These are phyloP conservation scores for Notodonta dromedarius DNA, from an alignment of 2,888 invertebrate genomes.

Conservation along the genomic window DNA sequence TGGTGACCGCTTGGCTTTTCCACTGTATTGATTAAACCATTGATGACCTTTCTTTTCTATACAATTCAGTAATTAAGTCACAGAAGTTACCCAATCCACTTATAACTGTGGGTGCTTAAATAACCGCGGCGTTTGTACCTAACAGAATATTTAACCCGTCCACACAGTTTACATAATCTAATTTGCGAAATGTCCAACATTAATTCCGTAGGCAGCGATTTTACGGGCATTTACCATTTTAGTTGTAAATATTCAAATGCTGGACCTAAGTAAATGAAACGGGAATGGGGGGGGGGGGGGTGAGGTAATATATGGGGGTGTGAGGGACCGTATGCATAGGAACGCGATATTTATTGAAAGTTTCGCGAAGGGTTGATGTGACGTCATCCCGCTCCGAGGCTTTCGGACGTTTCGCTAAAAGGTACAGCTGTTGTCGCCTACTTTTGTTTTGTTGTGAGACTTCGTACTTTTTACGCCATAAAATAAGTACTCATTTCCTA, in stretches of 20 bases:
- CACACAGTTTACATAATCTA: slow-evolving; percentile 65
- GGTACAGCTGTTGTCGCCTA: slow-evolving; percentile 19
- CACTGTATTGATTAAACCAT: no score
- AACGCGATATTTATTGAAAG: slow-evolving; percentile 45
- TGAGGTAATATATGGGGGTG: slow-evolving; percentile 26
- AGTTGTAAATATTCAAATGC: slow-evolving; percentile 66
- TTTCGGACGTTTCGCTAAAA: slow-evolving; percentile 25
- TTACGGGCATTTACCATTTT: slow-evolving; percentile 55
- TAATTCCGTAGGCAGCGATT: slow-evolving; percentile 60
- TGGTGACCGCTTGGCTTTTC: no score
- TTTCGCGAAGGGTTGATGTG: slow-evolving; percentile 38
- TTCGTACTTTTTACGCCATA: neutral
- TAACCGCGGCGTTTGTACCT: slow-evolving; percentile 17
- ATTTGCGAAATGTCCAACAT: slow-evolving; percentile 64
- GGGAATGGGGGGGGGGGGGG: slow-evolving; percentile 24
- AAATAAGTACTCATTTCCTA: no score
- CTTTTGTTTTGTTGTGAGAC: neutral
- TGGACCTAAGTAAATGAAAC: slow-evolving; percentile 68
- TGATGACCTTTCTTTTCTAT: no score
- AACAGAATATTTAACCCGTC: slow-evolving; percentile 46
- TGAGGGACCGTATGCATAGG: slow-evolving; percentile 37
- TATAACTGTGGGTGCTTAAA: slow-evolving; percentile 11
- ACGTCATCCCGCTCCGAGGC: slow-evolving; percentile 17
- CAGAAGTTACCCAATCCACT: slow-evolving; percentile 11
- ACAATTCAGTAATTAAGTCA: slow-evolving; percentile 2